Base-by-base conservation (phyloP, 2,888 invertebrate genomes). In the Taenaris catops region DNA sequence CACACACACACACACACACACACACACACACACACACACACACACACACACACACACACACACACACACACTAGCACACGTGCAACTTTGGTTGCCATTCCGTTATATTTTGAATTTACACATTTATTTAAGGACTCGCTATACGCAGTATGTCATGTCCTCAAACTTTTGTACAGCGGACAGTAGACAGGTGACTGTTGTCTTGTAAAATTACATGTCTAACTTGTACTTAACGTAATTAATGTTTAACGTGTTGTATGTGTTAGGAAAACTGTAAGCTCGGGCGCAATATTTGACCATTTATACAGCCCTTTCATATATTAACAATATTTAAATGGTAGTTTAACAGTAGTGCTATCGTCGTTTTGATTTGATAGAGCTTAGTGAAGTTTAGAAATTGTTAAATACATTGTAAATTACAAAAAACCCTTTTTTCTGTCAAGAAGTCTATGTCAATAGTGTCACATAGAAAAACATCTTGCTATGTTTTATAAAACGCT, bases 121-220 rank as follows among this genome's bases (percentile, higher is more conserved):
- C n/a, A n/a, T n/a, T n/a, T n/a, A n/a, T n/a, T n/a, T n/a, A n/a
- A n/a, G n/a, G n/a, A 19, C 12, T 8, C 8, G 5, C 29, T 19
- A 19, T 25, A 19, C 26, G 28, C 40, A 31, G 43, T 37, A 26
- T 33, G 28, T 26, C 24, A 26, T 8, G 14, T 14, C 8, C 6
- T 14, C 16, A 17, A 20, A 34, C 14, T 18, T 29, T 17, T 25
- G 9, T 25, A 20, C n/a, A n/a, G n/a, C n/a, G 17, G 36, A 39
- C 36, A 29, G 36, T 40, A 23, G 8, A 25, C 23, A 26, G 7
- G 17, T 26, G 24, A 12, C 29, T 26, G 39, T 29, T 33, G 36
- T 36, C 31, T 26, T 16, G 27, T 44, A 25, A 26, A 29, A 28
- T 24, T 38, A 34, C 28, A 39, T 36, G 35, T 36, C 23, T 36